Percentiles rank a stretch among this genome's conserved stretches.
phyloP scores from a whole-genome alignment of 2,113 vertebrate genomes.

The Heloderma charlesbogerti region DNA sequence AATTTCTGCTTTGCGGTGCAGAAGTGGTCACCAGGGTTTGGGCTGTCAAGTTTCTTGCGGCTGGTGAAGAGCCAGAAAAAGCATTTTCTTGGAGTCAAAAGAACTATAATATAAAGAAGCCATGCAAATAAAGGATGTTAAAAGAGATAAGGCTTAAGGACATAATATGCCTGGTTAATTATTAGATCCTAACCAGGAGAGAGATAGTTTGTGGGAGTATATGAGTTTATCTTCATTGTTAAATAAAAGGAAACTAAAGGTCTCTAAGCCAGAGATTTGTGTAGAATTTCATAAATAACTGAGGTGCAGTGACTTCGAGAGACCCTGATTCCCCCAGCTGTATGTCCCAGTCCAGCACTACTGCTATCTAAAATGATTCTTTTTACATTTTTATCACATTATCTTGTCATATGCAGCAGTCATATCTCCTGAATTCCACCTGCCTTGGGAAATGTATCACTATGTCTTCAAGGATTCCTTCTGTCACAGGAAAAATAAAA shows the following conservation, averaged over 20 bases:
- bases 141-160: not conserved
- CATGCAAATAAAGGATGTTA: not conserved
- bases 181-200: not conserved
- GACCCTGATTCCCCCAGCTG: not conserved
- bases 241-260: not conserved
- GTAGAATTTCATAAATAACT: constrained; percentile 14
- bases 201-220: not conserved
- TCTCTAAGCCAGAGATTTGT: not conserved
- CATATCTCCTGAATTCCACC: not conserved
- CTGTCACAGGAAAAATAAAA: not conserved
- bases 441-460: not conserved
- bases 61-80: not conserved
- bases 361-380: not conserved
- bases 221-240: not conserved
- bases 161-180: not conserved
- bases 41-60: not conserved
- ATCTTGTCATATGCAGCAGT: not conserved
- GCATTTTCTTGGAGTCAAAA: not conserved
- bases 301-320: not conserved
- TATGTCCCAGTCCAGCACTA: not conserved
- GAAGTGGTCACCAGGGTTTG: not conserved
- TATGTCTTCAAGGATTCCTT: constrained; percentile 19
- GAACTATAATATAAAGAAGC: not conserved
- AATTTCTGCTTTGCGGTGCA: not conserved
- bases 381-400: not conserved